Evolutionary conservation across 2,797 vertebrate genomes (phyloP).

Genomic region (Molossus alvarezi): DNA sequence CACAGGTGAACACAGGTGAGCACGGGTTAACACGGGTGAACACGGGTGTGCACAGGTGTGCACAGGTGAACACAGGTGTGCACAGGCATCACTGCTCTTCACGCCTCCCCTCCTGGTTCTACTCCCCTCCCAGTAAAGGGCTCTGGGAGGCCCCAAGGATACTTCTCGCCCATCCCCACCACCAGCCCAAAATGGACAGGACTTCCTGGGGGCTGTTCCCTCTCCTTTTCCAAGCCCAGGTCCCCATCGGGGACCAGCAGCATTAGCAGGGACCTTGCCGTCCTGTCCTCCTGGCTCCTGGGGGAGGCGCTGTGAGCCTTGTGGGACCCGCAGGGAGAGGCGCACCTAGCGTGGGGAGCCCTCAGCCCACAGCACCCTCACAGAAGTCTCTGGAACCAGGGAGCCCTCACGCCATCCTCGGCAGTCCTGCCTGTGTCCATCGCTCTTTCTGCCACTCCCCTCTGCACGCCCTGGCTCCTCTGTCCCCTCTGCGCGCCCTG

Average conservation of each 20-base stretch:
- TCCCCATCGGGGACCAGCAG: neutral
- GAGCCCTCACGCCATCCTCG: neutral
- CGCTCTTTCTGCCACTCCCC: neutral
- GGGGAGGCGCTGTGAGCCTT: neutral
- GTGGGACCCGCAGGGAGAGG: accelerated
- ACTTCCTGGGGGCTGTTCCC: neutral
- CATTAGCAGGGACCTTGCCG: neutral
- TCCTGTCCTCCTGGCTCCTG: neutral
- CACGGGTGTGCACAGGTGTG: too few relatives aligned
- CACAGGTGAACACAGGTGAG: neutral
- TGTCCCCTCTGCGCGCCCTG: too few relatives aligned
- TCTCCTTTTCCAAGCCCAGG: neutral
- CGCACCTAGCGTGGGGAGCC: neutral
- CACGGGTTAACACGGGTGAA: too few relatives aligned
- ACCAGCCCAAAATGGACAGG: neutral
- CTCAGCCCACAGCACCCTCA: neutral
- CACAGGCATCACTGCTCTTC: neutral
- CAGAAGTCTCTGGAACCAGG: neutral
- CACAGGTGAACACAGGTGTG: too few relatives aligned
- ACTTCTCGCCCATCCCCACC: neutral
- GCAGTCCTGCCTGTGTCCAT: neutral
- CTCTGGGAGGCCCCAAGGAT: neutral
- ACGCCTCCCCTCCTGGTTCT: accelerated
- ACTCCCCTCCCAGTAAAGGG: neutral
- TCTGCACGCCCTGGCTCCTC: accelerated